Evolutionary conservation across 2,113 vertebrate species (phyloP).

Genomic region (Python bivittatus): DNA sequence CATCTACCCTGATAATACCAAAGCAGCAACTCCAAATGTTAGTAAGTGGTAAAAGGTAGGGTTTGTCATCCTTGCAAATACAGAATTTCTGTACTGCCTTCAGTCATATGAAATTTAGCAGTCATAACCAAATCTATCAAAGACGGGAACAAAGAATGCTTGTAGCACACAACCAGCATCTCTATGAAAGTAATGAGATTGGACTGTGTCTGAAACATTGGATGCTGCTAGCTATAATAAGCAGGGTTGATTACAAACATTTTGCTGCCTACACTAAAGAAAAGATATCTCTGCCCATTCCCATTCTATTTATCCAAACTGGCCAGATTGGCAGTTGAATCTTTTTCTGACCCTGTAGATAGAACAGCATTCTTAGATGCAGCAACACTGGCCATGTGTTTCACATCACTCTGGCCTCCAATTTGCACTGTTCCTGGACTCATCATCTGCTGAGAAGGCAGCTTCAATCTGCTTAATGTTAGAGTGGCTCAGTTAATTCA

Average conservation of each 20-base stretch:
- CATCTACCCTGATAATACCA: not conserved
- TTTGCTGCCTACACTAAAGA: not conserved
- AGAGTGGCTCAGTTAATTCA: not conserved
- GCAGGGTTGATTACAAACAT: not conserved
- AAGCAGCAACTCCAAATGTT: not conserved
- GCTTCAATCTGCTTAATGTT: not conserved
- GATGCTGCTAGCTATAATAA: not conserved
- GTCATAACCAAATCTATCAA: not conserved
- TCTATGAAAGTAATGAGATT: not conserved
- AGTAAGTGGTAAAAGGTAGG: not conserved
- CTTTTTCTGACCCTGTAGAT: not conserved
- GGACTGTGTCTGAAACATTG: not conserved
- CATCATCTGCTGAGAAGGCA: not conserved
- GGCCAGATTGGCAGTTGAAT: not conserved
- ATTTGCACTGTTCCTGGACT: not conserved
- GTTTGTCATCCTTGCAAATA: not conserved
- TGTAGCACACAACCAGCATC: not conserved
- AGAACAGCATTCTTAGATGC: not conserved
- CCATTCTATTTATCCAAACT: not conserved
- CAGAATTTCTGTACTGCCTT: not conserved
- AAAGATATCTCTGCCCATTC: not conserved
- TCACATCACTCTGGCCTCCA: not conserved
- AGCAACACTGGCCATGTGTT: not conserved
- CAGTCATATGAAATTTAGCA: not conserved
- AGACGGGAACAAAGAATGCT: not conserved